These are phyloP conservation scores for Hepsetus odoe DNA, from an alignment of 2,113 vertebrate species.

Conservation along the genomic window DNA sequence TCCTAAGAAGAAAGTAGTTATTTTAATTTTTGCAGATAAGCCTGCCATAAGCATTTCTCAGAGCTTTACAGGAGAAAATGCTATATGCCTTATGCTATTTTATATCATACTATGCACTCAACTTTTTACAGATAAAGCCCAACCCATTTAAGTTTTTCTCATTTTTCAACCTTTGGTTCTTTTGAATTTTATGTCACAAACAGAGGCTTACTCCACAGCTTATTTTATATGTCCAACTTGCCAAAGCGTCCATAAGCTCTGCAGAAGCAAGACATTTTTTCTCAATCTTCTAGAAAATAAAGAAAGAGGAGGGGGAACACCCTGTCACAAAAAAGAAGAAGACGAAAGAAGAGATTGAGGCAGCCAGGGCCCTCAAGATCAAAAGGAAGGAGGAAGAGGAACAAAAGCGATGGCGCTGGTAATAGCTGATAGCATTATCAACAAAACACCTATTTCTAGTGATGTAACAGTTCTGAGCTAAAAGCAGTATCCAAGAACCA, in stretches of 20 bases:
- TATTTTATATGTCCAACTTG: too few relatives aligned
- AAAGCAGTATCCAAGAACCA: too few relatives aligned
- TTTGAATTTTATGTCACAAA: too few relatives aligned
- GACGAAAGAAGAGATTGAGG: conserved; percentile 71
- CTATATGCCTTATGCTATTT: not conserved
- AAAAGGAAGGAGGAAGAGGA: conserved; percentile 79
- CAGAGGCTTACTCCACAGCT: too few relatives aligned
- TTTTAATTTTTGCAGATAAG: not conserved
- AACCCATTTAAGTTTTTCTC: too few relatives aligned
- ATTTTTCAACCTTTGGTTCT: too few relatives aligned
- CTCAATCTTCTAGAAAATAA: conserved; percentile 25
- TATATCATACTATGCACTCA: too few relatives aligned
- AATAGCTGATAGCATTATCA: not conserved
- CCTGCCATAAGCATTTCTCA: not conserved
- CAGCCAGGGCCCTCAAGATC: conserved; percentile 69
- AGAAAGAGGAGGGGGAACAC: conserved; percentile 52
- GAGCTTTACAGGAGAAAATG: not conserved
- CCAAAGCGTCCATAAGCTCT: too few relatives aligned
- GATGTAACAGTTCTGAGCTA: too few relatives aligned
- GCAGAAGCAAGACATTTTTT: too few relatives aligned
- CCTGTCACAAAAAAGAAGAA: conserved; percentile 67
- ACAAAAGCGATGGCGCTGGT: conserved; percentile 80
- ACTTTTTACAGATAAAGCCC: too few relatives aligned
- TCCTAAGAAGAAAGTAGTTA: not conserved
- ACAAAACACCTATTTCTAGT: too few relatives aligned